A percentile compares a stretch with the other conserved stretches of the same genome.
Conservation (phyloP, 2,113 vertebrate genomes). For the Ibidorhyncha struthersii region DNA sequence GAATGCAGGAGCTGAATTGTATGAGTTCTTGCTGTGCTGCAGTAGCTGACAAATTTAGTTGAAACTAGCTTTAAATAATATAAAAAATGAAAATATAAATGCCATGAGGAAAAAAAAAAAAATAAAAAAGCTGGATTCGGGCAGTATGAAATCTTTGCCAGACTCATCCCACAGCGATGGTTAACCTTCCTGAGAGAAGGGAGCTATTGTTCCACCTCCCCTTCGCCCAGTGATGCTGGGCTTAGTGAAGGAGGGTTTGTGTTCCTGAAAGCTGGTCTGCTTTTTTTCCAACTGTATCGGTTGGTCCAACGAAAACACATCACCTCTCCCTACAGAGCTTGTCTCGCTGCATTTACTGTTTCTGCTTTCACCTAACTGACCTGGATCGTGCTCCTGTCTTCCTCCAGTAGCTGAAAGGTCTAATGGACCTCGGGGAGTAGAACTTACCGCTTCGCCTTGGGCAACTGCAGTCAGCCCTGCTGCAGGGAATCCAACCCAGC, state of each 20-base stretch:
- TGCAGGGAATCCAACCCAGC: background rate
- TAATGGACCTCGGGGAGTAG: background rate
- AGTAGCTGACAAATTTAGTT: background rate
- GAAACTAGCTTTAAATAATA: background rate
- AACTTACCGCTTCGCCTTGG: accelerated
- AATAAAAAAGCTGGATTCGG: background rate
- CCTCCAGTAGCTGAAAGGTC: background rate
- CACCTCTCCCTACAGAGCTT: background rate
- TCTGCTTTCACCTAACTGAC: background rate
- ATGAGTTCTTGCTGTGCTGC: background rate
- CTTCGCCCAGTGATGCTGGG: background rate
- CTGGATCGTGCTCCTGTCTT: background rate
- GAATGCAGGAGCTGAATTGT: background rate
- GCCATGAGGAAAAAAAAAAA: background rate
- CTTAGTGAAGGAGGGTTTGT: background rate
- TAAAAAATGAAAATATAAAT: background rate
- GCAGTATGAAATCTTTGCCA: background rate
- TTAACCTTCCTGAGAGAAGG: conserved; percentile 22
- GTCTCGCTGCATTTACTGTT: background rate
- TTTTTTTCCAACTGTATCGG: background rate
- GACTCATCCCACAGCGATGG: background rate
- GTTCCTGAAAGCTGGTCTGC: background rate
- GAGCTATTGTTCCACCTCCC: background rate
- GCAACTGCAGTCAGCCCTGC: background rate
- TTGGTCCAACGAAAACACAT: background rate